phyloP scores from a whole-genome alignment of 1,140 invertebrate genomes.

The Drosophila ogumai region DNA sequence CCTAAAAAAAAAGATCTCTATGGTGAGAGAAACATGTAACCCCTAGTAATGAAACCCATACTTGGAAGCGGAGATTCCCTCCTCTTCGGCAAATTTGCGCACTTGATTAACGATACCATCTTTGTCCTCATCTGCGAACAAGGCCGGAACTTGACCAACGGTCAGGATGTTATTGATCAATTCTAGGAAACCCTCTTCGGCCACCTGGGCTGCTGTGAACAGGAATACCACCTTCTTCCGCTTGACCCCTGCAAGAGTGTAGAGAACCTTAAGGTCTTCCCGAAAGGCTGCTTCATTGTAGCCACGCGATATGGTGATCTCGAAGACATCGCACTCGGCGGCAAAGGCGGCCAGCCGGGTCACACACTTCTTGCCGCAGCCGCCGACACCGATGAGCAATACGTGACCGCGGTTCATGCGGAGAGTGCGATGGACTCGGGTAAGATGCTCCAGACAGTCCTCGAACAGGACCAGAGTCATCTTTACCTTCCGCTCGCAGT shows the following conservation, averaged over 20 bases:
- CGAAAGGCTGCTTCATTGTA: slow-evolving; percentile 93
- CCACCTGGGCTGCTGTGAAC: slow-evolving; percentile 92
- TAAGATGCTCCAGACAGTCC: slow-evolving; percentile 95
- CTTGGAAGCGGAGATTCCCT: slow-evolving; percentile 90
- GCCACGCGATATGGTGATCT: slow-evolving; percentile 92
- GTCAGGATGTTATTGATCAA: slow-evolving; percentile 96
- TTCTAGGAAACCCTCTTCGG: slow-evolving; percentile 93
- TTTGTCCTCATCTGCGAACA: slow-evolving; percentile 95
- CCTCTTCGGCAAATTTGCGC: slow-evolving; percentile 88
- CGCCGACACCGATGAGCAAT: slow-evolving; percentile 93
- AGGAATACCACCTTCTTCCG: slow-evolving; percentile 93
- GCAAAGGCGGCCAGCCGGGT: slow-evolving; percentile 90
- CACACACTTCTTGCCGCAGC: slow-evolving; percentile 92
- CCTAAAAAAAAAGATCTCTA: slow-evolving; percentile 76
- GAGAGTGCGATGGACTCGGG: slow-evolving; percentile 92
- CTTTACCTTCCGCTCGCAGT: slow-evolving; percentile 89
- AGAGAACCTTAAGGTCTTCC: slow-evolving; percentile 93
- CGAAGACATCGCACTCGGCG: slow-evolving; percentile 91
- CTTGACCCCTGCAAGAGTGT: slow-evolving; percentile 90
- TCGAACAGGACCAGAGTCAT: slow-evolving; percentile 94
- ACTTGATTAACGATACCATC: slow-evolving; percentile 90
- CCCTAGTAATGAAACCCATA: slow-evolving; percentile 73
- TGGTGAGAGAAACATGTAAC: no score
- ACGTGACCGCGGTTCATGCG: slow-evolving; percentile 94
- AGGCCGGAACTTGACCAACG: slow-evolving; percentile 92